phyloP scores from a whole-genome alignment of 2,888 invertebrate species.

The Agrochola circellaris region DNA sequence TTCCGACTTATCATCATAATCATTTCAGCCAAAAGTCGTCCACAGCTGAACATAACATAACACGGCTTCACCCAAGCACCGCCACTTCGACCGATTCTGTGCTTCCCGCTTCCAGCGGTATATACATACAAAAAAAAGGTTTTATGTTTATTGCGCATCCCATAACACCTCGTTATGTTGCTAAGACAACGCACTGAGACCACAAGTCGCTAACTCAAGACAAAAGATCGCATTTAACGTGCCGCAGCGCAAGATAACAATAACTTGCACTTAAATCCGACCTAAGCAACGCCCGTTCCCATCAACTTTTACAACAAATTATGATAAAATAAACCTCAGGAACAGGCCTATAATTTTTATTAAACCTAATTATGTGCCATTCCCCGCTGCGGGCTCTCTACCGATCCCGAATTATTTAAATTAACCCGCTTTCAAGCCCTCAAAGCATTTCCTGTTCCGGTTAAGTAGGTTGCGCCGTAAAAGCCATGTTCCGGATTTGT shows the following conservation, averaged over 20 bases:
- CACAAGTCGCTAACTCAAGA: conserved; percentile 24
- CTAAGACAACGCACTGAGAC: not conserved
- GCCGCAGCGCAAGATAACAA: conserved; percentile 29
- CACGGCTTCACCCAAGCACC: too few relatives aligned
- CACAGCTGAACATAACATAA: too few relatives aligned
- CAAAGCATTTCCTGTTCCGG: conserved; percentile 63
- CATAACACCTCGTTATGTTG: not conserved
- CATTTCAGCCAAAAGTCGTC: too few relatives aligned
- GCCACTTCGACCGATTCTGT: too few relatives aligned
- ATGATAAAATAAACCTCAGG: conserved; percentile 27
- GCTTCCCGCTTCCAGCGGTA: too few relatives aligned
- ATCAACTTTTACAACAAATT: conserved; percentile 49
- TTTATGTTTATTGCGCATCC: conserved; percentile 34
- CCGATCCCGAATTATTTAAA: conserved; percentile 63
- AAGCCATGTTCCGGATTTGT: conserved; percentile 45
- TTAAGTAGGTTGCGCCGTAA: conserved; percentile 59
- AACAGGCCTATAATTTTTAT: conserved; percentile 50
- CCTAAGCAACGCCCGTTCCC: not conserved
- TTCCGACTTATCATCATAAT: too few relatives aligned
- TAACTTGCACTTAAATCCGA: conserved; percentile 27
- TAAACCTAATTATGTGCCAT: conserved; percentile 54
- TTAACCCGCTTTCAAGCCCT: conserved; percentile 61
- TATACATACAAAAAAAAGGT: conserved; percentile 25
- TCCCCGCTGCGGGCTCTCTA: conserved; percentile 28
- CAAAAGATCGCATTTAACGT: conserved; percentile 30